Base-by-base conservation (phyloP, 2,797 vertebrate genomes). In the Acropternis orthonyx region DNA sequence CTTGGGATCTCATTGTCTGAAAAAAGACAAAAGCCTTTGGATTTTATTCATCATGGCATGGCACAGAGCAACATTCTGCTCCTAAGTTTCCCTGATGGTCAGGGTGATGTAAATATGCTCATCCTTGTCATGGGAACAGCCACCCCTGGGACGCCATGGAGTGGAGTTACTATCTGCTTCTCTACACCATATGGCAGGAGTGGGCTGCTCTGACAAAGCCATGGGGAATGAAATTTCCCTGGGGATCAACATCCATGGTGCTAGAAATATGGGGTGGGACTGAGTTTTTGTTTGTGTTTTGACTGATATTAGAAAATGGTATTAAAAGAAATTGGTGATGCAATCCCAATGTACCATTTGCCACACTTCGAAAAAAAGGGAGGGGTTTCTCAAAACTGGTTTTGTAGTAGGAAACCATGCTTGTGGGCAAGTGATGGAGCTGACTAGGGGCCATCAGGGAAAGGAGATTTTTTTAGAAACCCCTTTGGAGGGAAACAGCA, bases 141-240 rank as follows among this genome's bases (percentile, higher is more conserved):
- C 17, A 10, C 3, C 7, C 6, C 8, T 0, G 1, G 22, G 61
- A 68, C 55, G 51, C 14, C 2, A 2, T 26, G 32, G 41, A 62
- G 20, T 3, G 4, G 54, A 88, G n/a, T 36, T 67, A 10, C 19
- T 5, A 20, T 32, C 39, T 72, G 43, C 39, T 87, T 36, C 58
- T 75, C 28, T 18, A 21, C 46, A 39, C 21, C 2, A 1, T 39
- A 11, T 21, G 62, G 27, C 43, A 62, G 52, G 52, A 80, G 67
- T 2, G 23, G 15, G 10, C 36, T 94, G 27, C 43, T 79, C 51
- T 58, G 52, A 62, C 8, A 19, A 18, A 59, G 23, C 27, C 6
- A 3, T 2, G 1, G 12, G 11, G 16, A 66, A 63, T 4, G 6
- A 71, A 80, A 73, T 85, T 32, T 19, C 16, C 5, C 4, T 0